These are phyloP conservation scores for Clarias macrocephalus DNA, from an alignment of 2,113 vertebrate species.

Conservation along the genomic window DNA sequence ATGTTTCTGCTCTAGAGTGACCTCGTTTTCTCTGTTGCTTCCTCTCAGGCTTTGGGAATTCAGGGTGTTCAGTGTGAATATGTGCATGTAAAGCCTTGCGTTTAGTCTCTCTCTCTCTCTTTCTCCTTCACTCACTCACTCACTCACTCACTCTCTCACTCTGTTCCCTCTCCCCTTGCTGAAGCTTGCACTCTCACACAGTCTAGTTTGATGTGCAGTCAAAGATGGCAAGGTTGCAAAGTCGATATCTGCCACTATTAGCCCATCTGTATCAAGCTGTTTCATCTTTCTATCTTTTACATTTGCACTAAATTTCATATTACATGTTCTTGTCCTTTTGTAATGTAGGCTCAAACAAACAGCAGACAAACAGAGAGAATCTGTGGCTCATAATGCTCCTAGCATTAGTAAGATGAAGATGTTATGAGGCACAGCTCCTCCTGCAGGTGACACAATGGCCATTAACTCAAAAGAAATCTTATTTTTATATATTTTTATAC, in stretches of 20 bases:
- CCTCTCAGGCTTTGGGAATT: constrained; percentile 60
- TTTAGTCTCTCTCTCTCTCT: constrained; percentile 65
- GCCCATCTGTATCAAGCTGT: neutral
- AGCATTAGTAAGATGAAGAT: constrained; percentile 51
- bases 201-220: constrained; percentile 47
- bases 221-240: constrained; percentile 34
- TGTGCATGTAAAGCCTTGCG: constrained; percentile 64
- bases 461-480: constrained; percentile 27
- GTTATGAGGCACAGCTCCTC: constrained; percentile 74
- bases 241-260: constrained; percentile 1
- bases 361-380: constrained; percentile 8
- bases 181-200: constrained; percentile 61
- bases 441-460: constrained; percentile 70
- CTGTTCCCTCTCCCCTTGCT: constrained; percentile 55
- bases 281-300: neutral
- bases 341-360: constrained; percentile 44
- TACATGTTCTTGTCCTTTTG: constrained; percentile 26
- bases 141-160: constrained; percentile 39
- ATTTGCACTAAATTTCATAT: neutral
- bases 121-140: constrained; percentile 55
- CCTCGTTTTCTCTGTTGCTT: constrained; percentile 64
- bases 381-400: neutral
- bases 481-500: neutral
- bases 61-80: constrained; percentile 55
- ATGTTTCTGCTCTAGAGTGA: constrained; percentile 59